Base-by-base conservation (phyloP, 2,797 vertebrate species). In the Myripristis jacobus region DNA sequence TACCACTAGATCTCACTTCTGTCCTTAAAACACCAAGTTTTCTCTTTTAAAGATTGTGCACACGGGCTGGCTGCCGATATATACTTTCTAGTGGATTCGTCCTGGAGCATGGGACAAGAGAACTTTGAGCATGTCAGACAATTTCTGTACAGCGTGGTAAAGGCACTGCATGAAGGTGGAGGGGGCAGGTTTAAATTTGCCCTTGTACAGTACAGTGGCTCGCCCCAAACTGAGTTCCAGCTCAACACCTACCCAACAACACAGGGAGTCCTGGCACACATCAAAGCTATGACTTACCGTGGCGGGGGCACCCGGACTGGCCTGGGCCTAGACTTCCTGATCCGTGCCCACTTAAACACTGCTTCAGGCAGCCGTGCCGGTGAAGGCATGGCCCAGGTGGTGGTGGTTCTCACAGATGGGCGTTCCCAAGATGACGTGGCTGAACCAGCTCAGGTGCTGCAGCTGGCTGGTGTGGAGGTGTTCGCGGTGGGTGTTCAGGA, bases 51-150 rank as follows among this genome's bases (percentile, higher is more conserved):
- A 97, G 96, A 96, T 90, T 94, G 93, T 90, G 90, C 83, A 91
- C 92, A 89, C 36, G 86, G 93, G 86, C 91, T 93, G 16, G 90
- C 93, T 85, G 95, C 96, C 72, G 96, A 98, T 93, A 91, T 97
- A 90, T 95, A 96, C 93, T 96, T 97, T 95, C 96, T 98, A 93
- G 95, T 98, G 92, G 96, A 97, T 93, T 93, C 96, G 79, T 97
- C 95, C 79, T 92, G 95, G 95, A 96, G 92, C 91, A 88, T 95
- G 89, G 95, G 95, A 79, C 80, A 93, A 74, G 93, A 95, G 81
- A 95, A 95, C 90, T 97, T 96, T 94, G 94, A 95, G 81, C 94
- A 95, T n/a, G 54, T 98, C 87, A 94, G 90, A 86, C 90, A 94
- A 82, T 97, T 97, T 94, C 89, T 97, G 21, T 95, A 91, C 92